Base-by-base conservation (phyloP, 2,888 invertebrate species). In the Spisula solida region DNA sequence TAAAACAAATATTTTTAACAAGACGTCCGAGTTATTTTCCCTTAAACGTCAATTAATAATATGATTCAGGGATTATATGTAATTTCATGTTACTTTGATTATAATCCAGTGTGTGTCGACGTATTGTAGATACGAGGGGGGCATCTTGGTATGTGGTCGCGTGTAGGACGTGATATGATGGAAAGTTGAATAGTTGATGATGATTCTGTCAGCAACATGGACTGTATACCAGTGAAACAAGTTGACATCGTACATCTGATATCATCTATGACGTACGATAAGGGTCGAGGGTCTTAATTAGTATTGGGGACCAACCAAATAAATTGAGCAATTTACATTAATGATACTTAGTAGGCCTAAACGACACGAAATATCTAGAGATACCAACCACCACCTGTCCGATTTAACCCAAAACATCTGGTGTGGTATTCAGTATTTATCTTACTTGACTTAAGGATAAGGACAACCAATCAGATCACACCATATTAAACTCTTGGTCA, bases 1-100 rank as follows among this genome's bases (percentile, higher is more conserved):
- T 75, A 34, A 75, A 31, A 75, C 75, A 75, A 75, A 75, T 75
- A 75, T 75, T 75, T 34, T 34, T 16, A 75, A 16, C 75, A 75
- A 31, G 31, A 70, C 31, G 25, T 31, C 29, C 2, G 75, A 18
- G n/a, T 5, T 31, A 75, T 34, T 2, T 31, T 34, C 75, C n/a
- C 1, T 75, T 31, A 75, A 31, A 75, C 75, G 18, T 31, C 75
- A 34, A n/a, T 75, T 25, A 75, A 31, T 75, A 75, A 18, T 34
- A 75, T 31, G 25, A 0, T 34, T 6, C 10, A 16, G 29, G 16
- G 75, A 75, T 75, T 75, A 75, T 75, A 14, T 18, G 14, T 31
- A 25, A 34, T 31, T 75, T 34, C 25, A 5, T 25, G 8, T 4
- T 34, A 25, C 31, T 75, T 34, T 75, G 34, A 75, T 75, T 34